Conservation (phyloP, 2,888 invertebrate species). For the Osmoderma eremita region DNA sequence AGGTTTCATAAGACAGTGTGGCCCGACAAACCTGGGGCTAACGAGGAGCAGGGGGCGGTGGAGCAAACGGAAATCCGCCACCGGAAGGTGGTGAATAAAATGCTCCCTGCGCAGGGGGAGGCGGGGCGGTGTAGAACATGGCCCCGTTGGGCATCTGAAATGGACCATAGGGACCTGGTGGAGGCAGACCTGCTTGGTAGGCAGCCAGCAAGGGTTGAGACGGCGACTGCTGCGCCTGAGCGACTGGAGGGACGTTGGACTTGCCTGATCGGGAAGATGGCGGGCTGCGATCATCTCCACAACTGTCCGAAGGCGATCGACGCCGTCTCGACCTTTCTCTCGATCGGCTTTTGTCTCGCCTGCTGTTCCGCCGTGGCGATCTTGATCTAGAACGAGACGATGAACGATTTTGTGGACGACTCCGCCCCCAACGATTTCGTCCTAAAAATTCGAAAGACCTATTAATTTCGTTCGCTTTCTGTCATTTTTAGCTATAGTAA, state of each 20-base stretch:
- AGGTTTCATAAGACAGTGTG: conserved; percentile 40
- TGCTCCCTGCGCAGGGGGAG: conserved; percentile 55
- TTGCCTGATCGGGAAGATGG: conserved; percentile 45
- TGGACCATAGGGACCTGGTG: conserved; percentile 52
- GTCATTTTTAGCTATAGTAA: not conserved
- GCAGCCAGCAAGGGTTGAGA: conserved; percentile 51
- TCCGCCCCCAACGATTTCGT: conserved; percentile 60
- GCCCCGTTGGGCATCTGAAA: conserved; percentile 58
- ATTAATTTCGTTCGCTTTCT: no score
- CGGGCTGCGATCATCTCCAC: conserved; percentile 44
- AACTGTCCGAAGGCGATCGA: conserved; percentile 53
- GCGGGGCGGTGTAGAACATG: conserved; percentile 59
- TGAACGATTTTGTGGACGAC: conserved; percentile 59
- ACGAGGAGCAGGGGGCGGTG: conserved; percentile 58
- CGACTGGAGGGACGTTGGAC: conserved; percentile 48
- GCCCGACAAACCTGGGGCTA: conserved; percentile 47
- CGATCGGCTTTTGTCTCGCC: conserved; percentile 49
- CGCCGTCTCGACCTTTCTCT: conserved; percentile 54
- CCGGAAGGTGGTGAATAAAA: conserved; percentile 51
- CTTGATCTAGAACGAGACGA: conserved; percentile 57
- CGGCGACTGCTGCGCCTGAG: conserved; percentile 49
- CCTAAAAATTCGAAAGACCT: conserved; percentile 50
- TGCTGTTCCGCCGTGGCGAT: conserved; percentile 51
- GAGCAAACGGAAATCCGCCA: conserved; percentile 56
- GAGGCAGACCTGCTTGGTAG: conserved; percentile 52